phyloP scores from a whole-genome alignment of 2,888 invertebrate genomes.

The Standfussiana lucernea region DNA sequence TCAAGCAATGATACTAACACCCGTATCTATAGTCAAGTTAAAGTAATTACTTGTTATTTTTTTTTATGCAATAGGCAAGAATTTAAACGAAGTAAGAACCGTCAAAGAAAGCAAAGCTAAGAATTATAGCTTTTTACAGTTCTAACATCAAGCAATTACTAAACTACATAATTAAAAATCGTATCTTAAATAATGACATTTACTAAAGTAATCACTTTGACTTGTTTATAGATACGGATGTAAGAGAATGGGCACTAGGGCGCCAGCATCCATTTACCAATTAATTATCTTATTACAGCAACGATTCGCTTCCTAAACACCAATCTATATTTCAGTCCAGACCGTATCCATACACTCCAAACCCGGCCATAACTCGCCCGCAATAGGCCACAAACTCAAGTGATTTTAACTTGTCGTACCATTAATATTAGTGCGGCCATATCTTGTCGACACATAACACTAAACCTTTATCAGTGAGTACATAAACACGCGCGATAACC shows the following conservation, averaged over 20 bases:
- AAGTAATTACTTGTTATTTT: too few relatives aligned
- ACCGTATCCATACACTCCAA: neutral
- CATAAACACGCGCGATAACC: conserved; percentile 72
- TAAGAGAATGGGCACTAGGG: neutral
- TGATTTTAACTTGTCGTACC: conserved; percentile 54
- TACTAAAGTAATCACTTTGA: too few relatives aligned
- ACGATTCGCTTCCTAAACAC: neutral
- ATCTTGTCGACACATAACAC: conserved; percentile 59
- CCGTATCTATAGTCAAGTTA: too few relatives aligned
- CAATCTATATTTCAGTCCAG: neutral
- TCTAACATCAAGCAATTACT: too few relatives aligned
- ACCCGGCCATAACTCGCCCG: conserved; percentile 3
- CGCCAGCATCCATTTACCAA: neutral
- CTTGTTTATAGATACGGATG: too few relatives aligned
- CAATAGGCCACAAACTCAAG: conserved; percentile 46
- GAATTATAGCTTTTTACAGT: too few relatives aligned
- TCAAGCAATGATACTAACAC: neutral
- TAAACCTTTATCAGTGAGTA: conserved; percentile 68
- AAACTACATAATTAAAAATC: too few relatives aligned
- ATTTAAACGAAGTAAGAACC: too few relatives aligned
- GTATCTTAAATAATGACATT: too few relatives aligned
- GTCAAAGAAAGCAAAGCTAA: too few relatives aligned
- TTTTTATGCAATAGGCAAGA: too few relatives aligned
- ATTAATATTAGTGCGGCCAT: conserved; percentile 57
- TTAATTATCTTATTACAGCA: conserved; percentile 1